Base-by-base conservation (phyloP, 2,797 vertebrate genomes). In the Centropyge bicolor region DNA sequence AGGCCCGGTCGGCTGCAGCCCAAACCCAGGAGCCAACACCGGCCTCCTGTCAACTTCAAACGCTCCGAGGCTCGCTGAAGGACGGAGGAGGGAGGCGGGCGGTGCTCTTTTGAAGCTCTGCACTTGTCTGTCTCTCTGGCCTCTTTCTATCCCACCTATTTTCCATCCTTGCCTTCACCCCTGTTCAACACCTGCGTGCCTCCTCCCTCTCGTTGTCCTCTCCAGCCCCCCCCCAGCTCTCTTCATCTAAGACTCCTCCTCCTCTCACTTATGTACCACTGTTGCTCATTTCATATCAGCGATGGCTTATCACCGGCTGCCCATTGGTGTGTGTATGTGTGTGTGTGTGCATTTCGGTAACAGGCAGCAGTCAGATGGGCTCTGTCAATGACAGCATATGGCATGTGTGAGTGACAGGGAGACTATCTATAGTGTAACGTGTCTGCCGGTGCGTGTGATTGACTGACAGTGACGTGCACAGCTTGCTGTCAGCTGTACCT, bases 1-100 rank as follows among this genome's bases (percentile, higher is more conserved):
- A 80, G 74, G 78, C 65, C n/a, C 56, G 63, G 65, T 67, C 61
- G 46, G 68, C 65, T 6, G 14, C 63, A 74, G 82, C 82, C 81
- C 82, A 66, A 83, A 88, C 74, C 83, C 62, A 40, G 73, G 70
- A 72, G 71, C 83, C 86, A 86, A 92, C 87, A 83, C 71, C 40
- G 75, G 52, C 77, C 86, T 88, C 75, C 85, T 89, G 89, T 89
- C 86, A 72, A 78, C 94, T 94, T 95, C 94, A 94, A 94, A 94
- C 86, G 45, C 82, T 76, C 41, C 3, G 54, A 80, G 74, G 76
- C 72, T 64, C 68, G 66, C 14, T 82, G 82, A 69, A 87, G 86
- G 72, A 70, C 76, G 70, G 70, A 69, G 81, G 72, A 68, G 71
- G 64, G 60, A 70, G 82, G 66, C n/a, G n/a, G 46, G 46, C 60